Evolutionary conservation across 1,140 invertebrate genomes (phyloP).

Genomic region (Orchestia grillus): DNA sequence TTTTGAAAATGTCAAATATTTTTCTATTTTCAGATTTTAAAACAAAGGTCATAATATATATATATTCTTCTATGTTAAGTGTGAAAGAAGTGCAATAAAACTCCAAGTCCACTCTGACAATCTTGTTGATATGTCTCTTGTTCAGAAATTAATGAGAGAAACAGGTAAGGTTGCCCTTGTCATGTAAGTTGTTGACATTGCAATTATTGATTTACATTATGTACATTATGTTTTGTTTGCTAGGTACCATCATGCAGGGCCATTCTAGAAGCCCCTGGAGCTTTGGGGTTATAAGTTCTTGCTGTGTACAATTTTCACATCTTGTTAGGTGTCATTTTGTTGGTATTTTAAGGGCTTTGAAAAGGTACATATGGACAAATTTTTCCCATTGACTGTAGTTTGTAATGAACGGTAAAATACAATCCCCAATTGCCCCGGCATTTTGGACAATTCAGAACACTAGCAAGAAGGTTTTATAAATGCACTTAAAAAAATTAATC

Average conservation of each 20-base stretch:
- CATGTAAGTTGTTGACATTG: neutral
- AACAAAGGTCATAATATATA: no score
- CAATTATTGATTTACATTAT: neutral
- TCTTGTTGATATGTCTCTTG: slow-evolving; percentile 11
- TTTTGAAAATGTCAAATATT: no score
- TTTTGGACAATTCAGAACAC: neutral
- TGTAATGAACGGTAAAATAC: no score
- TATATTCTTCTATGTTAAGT: no score
- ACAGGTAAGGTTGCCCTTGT: neutral
- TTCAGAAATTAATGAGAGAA: slow-evolving; percentile 24
- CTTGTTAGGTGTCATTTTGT: neutral
- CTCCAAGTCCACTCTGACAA: neutral
- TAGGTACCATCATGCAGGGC: no score
- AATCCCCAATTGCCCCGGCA: neutral
- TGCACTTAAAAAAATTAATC: no score
- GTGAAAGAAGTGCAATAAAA: no score
- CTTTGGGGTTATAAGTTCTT: neutral
- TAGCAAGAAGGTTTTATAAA: neutral
- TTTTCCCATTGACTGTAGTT: no score
- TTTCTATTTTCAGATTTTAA: no score
- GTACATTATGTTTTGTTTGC: neutral
- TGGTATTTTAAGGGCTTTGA: no score
- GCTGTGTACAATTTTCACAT: neutral
- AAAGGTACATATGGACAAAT: no score
- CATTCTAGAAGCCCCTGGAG: no score